Evolutionary conservation across 1,140 invertebrate species (phyloP).

Genomic region (Planococcus citri): DNA sequence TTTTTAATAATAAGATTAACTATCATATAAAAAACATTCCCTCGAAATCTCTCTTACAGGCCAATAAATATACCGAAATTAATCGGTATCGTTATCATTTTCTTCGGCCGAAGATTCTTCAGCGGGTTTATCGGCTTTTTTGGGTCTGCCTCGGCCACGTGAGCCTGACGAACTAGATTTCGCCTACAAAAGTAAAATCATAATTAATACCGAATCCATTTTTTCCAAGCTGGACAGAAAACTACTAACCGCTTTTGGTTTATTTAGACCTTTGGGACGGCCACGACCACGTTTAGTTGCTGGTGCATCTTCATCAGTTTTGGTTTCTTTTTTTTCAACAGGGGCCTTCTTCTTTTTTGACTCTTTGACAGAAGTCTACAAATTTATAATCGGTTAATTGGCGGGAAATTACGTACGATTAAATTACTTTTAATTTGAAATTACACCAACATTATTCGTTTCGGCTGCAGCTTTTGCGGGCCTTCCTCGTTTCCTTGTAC

Average conservation of each 20-base stretch:
- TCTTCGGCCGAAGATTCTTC: conserved; percentile 9
- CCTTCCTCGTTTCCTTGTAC: background rate
- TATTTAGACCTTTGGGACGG: background rate
- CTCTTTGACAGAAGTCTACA: background rate
- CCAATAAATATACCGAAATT: background rate
- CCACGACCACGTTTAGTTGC: background rate
- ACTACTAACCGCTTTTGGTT: background rate
- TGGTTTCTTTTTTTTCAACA: conserved; percentile 6
- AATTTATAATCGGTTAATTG: no score
- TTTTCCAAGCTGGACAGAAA: background rate
- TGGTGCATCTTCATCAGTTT: background rate
- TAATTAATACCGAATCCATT: no score
- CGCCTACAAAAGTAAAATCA: background rate
- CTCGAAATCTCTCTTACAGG: background rate
- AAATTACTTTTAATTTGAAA: no score
- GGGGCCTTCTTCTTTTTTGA: conserved; percentile 2
- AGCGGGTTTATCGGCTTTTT: background rate
- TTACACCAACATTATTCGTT: conserved; percentile 9
- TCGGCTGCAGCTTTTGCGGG: background rate
- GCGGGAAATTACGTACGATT: no score
- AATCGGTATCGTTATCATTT: conserved; percentile 11
- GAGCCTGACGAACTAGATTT: background rate
- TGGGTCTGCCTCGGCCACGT: background rate
- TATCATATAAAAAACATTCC: background rate
- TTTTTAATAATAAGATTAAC: background rate